phyloP scores from a whole-genome alignment of 2,113 vertebrate genomes.

The human region DNA sequence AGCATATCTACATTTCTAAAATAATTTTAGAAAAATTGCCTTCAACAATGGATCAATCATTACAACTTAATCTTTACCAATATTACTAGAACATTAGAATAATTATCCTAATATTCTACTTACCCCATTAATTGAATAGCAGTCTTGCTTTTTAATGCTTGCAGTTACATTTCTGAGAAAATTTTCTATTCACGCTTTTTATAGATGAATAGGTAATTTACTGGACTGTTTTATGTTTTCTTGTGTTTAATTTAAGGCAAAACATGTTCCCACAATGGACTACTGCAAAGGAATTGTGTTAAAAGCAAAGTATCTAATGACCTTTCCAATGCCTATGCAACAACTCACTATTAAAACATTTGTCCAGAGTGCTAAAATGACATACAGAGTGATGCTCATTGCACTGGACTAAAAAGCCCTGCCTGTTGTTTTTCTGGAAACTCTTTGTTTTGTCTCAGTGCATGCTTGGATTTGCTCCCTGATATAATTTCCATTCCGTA shows the following conservation, averaged over 20 bases:
- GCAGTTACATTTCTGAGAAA: conserved; percentile 16
- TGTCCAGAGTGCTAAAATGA: conserved; percentile 70
- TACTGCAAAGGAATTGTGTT: conserved; percentile 30
- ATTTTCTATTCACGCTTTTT: neutral
- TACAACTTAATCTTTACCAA: neutral
- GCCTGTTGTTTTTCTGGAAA: conserved; percentile 60
- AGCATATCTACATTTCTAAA: neutral
- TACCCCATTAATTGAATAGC: neutral
- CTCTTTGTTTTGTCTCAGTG: conserved; percentile 42
- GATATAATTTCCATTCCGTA: conserved; percentile 42
- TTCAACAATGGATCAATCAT: neutral
- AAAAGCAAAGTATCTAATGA: conserved; percentile 53
- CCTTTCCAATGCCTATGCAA: conserved; percentile 35
- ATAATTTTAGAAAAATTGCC: conserved; percentile 27
- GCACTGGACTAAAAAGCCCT: conserved; percentile 51
- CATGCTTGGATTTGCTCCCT: conserved; percentile 29
- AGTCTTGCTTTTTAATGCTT: neutral
- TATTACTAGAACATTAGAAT: neutral
- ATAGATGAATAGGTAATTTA: conserved; percentile 12
- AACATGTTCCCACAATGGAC: conserved; percentile 44
- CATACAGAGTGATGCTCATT: conserved; percentile 61
- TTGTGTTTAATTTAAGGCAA: conserved; percentile 61
- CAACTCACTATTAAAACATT: conserved; percentile 58
- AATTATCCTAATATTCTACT: neutral
- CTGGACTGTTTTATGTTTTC: conserved; percentile 37